Evolutionary conservation across 2,797 vertebrate genomes (phyloP).

Genomic region (Diglossa cyanea): DNA sequence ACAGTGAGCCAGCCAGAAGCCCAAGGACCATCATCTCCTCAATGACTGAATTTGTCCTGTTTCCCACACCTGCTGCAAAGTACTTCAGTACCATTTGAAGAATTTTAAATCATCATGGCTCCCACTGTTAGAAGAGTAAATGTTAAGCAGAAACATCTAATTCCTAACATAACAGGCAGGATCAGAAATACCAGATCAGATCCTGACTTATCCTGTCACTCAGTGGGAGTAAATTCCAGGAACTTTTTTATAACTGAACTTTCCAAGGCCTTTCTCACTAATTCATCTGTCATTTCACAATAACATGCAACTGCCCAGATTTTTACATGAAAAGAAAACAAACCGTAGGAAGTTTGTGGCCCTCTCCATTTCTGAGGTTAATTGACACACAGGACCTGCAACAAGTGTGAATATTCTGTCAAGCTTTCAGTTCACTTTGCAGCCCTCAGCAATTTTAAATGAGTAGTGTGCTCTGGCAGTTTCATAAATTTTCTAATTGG

Average conservation of each 20-base stretch:
- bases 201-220: neutral
- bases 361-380: neutral
- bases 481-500: slow-evolving; percentile 25
- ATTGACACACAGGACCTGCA: neutral
- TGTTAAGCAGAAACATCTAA: neutral
- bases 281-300: neutral
- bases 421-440: neutral
- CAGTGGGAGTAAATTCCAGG: neutral
- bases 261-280: neutral
- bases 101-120: neutral
- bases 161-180: neutral
- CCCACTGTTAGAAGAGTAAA: neutral
- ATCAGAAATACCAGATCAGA: neutral
- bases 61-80: neutral
- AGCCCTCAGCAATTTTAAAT: neutral
- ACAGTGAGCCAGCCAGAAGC: neutral
- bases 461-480: neutral
- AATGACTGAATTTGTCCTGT: neutral
- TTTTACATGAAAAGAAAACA: neutral
- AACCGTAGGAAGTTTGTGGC: neutral
- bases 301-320: neutral
- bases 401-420: neutral
- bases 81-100: neutral
- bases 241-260: neutral
- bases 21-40: neutral